These are phyloP conservation scores for Rhinichthys klamathensis DNA, from an alignment of 2,113 vertebrate species.

Conservation along the genomic window DNA sequence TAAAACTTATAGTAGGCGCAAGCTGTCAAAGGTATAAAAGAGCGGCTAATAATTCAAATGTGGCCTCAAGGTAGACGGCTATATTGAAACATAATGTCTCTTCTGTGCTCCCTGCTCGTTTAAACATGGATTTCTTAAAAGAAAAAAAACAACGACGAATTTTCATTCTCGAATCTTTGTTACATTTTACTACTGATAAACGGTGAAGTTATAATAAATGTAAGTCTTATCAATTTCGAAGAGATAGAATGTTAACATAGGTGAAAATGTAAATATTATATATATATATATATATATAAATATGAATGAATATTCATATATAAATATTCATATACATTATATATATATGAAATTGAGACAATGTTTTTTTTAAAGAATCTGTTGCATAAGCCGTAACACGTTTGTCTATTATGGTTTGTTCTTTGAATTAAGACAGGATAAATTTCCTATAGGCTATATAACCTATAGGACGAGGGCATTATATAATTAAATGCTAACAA, in stretches of 20 bases:
- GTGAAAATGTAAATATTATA: not conserved
- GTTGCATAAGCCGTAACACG: not conserved
- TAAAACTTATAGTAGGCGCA: slow-evolving; percentile 31
- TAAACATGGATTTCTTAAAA: not conserved
- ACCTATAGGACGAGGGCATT: not conserved
- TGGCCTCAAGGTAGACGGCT: slow-evolving; percentile 37
- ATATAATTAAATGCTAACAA: not conserved
- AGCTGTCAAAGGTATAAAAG: slow-evolving; percentile 32
- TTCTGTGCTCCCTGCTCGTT: not conserved
- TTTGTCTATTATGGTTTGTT: not conserved
- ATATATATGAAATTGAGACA: not conserved
- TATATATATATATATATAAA: not conserved
- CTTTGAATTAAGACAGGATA: not conserved
- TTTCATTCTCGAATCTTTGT: not conserved
- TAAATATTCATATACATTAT: not conserved
- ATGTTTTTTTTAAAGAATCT: not conserved
- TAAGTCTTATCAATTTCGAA: not conserved
- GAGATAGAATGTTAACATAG: not conserved
- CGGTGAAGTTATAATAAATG: not conserved
- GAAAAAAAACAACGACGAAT: not conserved
- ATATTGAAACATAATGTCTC: slow-evolving; percentile 46
- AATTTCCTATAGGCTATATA: not conserved
- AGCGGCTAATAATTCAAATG: slow-evolving; percentile 45
- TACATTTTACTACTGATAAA: not conserved
- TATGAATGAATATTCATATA: not conserved